phyloP scores from a whole-genome alignment of 2,113 vertebrate species.

The Odocoileus hemionus region DNA sequence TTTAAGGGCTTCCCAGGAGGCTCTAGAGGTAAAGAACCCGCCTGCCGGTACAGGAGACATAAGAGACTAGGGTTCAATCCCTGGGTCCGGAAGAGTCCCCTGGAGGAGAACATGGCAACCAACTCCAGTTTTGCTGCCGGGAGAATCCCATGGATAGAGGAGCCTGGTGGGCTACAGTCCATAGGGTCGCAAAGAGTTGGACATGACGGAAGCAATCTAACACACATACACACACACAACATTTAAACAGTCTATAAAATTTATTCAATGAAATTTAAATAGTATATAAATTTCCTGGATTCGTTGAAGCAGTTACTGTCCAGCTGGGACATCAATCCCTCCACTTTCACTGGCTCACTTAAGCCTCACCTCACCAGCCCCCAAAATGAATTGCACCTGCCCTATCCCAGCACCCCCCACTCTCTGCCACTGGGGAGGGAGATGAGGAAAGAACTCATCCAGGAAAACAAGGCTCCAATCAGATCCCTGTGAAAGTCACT shows the following conservation, averaged over 20 bases:
- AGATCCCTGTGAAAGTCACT: not conserved
- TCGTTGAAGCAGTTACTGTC: not conserved
- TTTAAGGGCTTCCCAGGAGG: not conserved
- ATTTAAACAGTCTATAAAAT: not conserved
- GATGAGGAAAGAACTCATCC: not conserved
- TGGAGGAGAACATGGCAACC: not conserved
- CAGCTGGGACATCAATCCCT: not conserved
- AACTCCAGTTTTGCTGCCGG: not conserved
- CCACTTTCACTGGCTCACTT: not conserved
- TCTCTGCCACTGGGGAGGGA: not conserved
- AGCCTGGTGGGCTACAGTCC: not conserved
- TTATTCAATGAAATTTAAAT: not conserved
- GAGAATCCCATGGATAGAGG: not conserved
- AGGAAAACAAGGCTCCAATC: not conserved
- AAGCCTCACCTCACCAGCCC: not conserved
- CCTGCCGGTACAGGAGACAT: not conserved
- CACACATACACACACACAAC: not conserved
- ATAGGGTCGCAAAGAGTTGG: not conserved
- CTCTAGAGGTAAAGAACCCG: not conserved
- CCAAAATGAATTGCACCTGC: not conserved
- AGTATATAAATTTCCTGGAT: not conserved
- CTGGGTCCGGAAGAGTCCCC: not conserved
- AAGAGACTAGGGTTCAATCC: not conserved
- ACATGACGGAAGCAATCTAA: not conserved
- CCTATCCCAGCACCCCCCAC: not conserved